A percentile compares a stretch with the other conserved stretches of the same genome.
These are phyloP conservation scores for Caenorhabditis zanzibari DNA, from an alignment of 2,888 invertebrate genomes.

Conservation along the genomic window DNA sequence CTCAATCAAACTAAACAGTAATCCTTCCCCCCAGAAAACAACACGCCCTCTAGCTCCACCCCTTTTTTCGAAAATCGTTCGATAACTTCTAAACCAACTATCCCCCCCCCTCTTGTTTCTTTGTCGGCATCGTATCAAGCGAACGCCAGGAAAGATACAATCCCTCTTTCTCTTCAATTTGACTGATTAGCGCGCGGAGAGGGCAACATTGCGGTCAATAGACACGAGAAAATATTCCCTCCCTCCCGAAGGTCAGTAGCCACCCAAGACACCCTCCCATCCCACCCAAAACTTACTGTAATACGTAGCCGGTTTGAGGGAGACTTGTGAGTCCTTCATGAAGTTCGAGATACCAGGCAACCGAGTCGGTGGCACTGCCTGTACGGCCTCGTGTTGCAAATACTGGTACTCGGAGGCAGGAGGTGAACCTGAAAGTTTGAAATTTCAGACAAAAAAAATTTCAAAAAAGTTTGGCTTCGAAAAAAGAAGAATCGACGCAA, in stretches of 20 bases:
- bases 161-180: background rate
- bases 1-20: too few relatives aligned
- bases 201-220: conserved; percentile 20
- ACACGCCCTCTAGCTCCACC: background rate
- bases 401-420: conserved; percentile 27
- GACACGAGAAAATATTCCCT: background rate
- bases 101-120: background rate
- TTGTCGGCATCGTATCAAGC: conserved; percentile 23
- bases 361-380: conserved; percentile 23
- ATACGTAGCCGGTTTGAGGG: conserved; percentile 53
- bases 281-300: conserved; percentile 56
- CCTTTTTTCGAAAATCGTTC: conserved; percentile 16
- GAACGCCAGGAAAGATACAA: conserved; percentile 42
- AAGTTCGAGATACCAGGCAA: conserved; percentile 60
- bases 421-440: conserved; percentile 38
- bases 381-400: conserved; percentile 12
- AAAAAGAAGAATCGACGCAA: conserved; percentile 3
- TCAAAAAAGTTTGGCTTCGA: background rate
- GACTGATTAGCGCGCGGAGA: conserved; percentile 43
- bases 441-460: background rate
- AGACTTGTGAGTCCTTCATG: conserved; percentile 66
- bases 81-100: conserved; percentile 21
- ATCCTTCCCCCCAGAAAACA: background rate
- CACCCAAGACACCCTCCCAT: background rate
- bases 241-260: conserved; percentile 27